Percentiles rank a stretch among this genome's conserved stretches.
Conservation (phyloP, 1,140 invertebrate species). For the Aphelenchoides besseyi region DNA sequence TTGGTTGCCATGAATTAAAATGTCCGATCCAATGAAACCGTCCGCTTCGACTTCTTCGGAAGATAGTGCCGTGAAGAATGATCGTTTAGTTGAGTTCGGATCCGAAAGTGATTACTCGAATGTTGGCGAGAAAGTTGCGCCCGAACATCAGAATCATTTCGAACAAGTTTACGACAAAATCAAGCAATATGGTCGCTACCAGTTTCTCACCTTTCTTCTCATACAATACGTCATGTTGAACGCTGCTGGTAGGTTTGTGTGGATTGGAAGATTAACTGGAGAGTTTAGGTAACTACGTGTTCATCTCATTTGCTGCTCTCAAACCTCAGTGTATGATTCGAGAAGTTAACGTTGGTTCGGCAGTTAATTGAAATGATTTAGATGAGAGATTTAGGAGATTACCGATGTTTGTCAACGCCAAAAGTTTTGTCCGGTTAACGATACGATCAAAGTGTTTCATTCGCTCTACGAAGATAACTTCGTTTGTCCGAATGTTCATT, state of each 20-base stretch:
- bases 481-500: constrained; percentile 42
- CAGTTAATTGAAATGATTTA: background rate
- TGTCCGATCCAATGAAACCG: background rate
- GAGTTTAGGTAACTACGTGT: constrained; percentile 38
- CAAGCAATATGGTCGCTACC: constrained; percentile 47
- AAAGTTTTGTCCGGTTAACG: constrained; percentile 31
- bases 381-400: constrained; percentile 20
- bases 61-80: background rate
- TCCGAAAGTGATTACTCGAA: background rate
- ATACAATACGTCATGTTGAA: constrained; percentile 54
- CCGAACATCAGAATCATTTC: constrained; percentile 24
- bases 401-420: constrained; percentile 24
- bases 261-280: background rate
- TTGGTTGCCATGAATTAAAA: no score
- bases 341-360: constrained; percentile 30
- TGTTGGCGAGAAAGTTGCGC: constrained; percentile 9
- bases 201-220: constrained; percentile 44
- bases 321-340: constrained; percentile 30
- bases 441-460: constrained; percentile 33
- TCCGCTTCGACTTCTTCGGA: background rate
- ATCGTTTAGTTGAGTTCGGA: background rate
- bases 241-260: constrained; percentile 26
- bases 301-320: constrained; percentile 46
- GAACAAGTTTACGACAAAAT: constrained; percentile 50
- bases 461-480: constrained; percentile 45